Evolutionary conservation across 2,888 invertebrate genomes (phyloP), one percentile per base, ranked within the genome.

Genomic region (Parascotia fuliginaria): DNA sequence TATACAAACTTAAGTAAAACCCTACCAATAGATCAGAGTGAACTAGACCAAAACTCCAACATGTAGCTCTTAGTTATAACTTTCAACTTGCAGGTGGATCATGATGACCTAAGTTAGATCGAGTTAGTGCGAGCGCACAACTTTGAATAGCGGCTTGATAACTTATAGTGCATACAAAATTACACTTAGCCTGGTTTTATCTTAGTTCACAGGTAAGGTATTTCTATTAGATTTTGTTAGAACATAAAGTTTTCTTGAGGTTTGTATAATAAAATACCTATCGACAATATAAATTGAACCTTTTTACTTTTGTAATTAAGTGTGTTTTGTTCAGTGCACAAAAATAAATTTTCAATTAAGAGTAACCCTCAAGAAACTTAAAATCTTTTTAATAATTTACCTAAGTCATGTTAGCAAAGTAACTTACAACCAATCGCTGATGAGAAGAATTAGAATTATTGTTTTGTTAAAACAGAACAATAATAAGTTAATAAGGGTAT

Each of bases 51-150:
- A 6, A 22, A n/a, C 19, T 11, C 19, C 19, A 19, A 19, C 19
- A 19, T 19, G 19, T 19, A 19, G 5, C 41, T 40, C 32, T 37
- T 40, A 52, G 59, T 52, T 55, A 58, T 61, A 55, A 51, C 60
- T 63, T 42, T 32, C 48, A 65, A 53, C 60, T 66, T 42, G 34
- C 48, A 65, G 61, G 64, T 68, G 55, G 48, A 47, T 61, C 48
- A 55, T 60, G 65, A 73, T 60, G 68, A 62, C 50, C 63, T 49
- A 73, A 73, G 60, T 73, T 73, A 66, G 63, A 73, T 72, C 53
- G 64, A 73, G 72, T 73, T 64, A 72, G 54, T 42, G 38, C 53
- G 32, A 50, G 49, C 29, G 51, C 22, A 22, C 3, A 67, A 66
- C 70, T 66, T 66, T 14, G 14, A 24, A 59, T 48, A 53, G 32